Conservation (phyloP, 2,797 vertebrate species). For the Hippocampus kuda region DNA sequence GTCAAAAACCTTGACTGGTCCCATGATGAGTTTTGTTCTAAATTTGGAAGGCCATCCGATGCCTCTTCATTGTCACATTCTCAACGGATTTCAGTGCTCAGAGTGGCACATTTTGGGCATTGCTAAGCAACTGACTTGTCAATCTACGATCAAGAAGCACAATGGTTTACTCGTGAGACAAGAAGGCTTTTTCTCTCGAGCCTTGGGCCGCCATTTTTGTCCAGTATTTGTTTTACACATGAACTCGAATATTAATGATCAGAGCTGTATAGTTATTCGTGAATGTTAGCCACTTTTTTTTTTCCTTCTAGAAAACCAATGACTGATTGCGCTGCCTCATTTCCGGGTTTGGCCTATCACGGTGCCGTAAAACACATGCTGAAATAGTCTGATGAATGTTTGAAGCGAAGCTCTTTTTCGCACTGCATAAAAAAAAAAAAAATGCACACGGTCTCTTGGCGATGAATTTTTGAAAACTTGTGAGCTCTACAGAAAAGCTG, state of each 20-base stretch:
- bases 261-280: slow-evolving; percentile 19
- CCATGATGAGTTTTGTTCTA: background rate
- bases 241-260: background rate
- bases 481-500: slow-evolving; percentile 7
- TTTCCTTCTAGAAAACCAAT: background rate
- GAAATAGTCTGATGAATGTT: slow-evolving; percentile 48
- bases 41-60: background rate
- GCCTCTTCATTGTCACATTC: background rate
- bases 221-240: background rate
- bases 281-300: slow-evolving; percentile 32
- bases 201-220: background rate
- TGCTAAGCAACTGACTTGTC: background rate
- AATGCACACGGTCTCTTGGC: slow-evolving; percentile 6
- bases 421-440: slow-evolving; percentile 18
- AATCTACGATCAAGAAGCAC: background rate
- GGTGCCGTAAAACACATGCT: slow-evolving; percentile 45
- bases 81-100: background rate
- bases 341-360: slow-evolving; percentile 17
- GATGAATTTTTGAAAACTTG: background rate
- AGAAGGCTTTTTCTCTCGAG: background rate
- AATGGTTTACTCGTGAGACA: background rate
- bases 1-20: background rate
- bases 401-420: slow-evolving; percentile 5
- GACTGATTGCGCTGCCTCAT: slow-evolving; percentile 13
- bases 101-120: background rate